phyloP scores from a whole-genome alignment of 2,888 invertebrate species.

The Lasius fuliginosus region DNA sequence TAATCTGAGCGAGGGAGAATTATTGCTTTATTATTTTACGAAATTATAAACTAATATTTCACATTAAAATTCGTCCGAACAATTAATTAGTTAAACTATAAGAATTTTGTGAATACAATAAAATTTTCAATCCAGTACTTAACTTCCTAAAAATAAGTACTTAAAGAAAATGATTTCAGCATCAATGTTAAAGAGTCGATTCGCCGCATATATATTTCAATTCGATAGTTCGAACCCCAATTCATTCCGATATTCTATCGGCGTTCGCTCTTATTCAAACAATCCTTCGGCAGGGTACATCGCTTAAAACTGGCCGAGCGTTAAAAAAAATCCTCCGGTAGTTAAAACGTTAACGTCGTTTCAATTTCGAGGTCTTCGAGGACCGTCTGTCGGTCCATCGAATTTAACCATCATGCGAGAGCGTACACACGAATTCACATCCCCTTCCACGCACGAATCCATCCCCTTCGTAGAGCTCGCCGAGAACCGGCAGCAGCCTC shows the following conservation, averaged over 20 bases:
- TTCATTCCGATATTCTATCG: conserved; percentile 41
- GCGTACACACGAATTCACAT: conserved; percentile 46
- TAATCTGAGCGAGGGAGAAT: background rate
- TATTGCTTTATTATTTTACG: background rate
- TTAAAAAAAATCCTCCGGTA: conserved; percentile 19
- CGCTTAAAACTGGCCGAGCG: conserved; percentile 15
- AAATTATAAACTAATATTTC: background rate
- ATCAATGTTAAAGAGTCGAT: conserved; percentile 15
- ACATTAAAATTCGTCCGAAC: background rate
- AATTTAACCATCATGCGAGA: background rate
- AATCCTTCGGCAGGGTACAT: background rate
- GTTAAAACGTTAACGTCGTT: conserved; percentile 55
- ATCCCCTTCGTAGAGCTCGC: conserved; percentile 65
- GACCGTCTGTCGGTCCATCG: conserved; percentile 28
- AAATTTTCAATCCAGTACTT: background rate
- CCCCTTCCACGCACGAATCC: conserved; percentile 24
- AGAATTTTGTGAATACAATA: too few species aligned
- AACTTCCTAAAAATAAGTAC: background rate
- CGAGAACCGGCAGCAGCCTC: conserved; percentile 72
- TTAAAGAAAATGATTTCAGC: background rate
- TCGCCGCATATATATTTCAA: conserved; percentile 17
- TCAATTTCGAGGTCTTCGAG: conserved; percentile 57
- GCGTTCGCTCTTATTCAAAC: background rate
- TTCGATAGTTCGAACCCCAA: background rate
- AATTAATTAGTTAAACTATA: background rate